These are phyloP conservation scores for Clamator glandarius DNA, from an alignment of 2,797 vertebrate species.

Conservation along the genomic window DNA sequence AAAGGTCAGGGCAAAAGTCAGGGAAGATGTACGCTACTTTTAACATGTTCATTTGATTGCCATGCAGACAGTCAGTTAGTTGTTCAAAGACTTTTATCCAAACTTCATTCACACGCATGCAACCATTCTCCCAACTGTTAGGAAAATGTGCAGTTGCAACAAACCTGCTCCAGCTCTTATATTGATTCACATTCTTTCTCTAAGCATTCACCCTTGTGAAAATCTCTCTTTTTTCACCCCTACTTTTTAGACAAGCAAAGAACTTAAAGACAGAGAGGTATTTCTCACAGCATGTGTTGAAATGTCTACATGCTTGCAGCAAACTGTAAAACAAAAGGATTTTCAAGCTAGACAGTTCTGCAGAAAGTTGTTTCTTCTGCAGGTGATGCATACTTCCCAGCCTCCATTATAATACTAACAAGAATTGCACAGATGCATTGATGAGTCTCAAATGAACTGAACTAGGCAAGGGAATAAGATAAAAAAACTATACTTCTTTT, in stretches of 20 bases:
- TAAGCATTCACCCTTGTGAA: slow-evolving; percentile 35
- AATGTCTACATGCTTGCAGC: neutral
- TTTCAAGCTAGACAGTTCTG: neutral
- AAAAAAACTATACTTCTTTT: neutral
- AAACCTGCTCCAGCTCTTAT: neutral
- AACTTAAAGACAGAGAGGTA: neutral
- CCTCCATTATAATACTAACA: neutral
- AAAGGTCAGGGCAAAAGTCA: neutral
- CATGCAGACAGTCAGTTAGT: neutral
- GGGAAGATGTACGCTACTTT: neutral
- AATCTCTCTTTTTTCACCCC: neutral
- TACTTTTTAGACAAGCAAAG: neutral
- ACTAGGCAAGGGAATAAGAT: neutral
- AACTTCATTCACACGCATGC: neutral
- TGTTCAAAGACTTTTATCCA: neutral
- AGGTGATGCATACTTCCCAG: neutral
- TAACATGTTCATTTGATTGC: neutral
- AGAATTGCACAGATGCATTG: neutral
- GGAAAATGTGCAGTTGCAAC: neutral
- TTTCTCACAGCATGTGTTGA: neutral
- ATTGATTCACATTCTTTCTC: slow-evolving; percentile 46
- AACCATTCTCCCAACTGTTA: neutral
- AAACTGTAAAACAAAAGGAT: neutral
- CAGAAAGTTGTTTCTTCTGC: neutral
- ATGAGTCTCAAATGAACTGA: neutral